Base-by-base conservation (phyloP, 2,797 vertebrate genomes). In the Valencia hispanica region DNA sequence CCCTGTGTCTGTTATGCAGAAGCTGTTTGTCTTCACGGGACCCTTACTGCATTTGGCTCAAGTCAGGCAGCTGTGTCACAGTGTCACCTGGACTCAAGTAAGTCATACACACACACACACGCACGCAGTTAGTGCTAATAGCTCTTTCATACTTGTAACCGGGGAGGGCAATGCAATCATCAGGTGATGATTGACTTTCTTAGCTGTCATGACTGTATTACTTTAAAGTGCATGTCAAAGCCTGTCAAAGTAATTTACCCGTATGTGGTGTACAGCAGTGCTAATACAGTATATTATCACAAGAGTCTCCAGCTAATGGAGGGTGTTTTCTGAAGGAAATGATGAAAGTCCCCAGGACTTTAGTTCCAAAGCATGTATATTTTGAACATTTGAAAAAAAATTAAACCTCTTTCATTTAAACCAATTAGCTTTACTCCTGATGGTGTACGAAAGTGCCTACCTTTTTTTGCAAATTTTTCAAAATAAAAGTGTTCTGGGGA, bases 21-120 rank as follows among this genome's bases (percentile, higher is more conserved):
- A 97, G 95, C 94, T 98, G 97, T 84, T 93, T 98, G 94, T 96
- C 96, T 32, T 95, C 97, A 1, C 95, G 92, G 77, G 97, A 99
- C 87, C 97, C 97, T 0, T 98, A 98, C 84, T 99, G 97, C 75
- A 94, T 97, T 70, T 99, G 97, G 97, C 93, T 96, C 68, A 96
- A 94, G 82, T 91, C 92, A 0, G 91, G 92, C 78, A 95, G 93
- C 92, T 99, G 97, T n/a, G 89, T 93, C 80, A 93, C 94, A 0
- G 91, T 96, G 84, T 87, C 92, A 70, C 94, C 94, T 8, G 92
- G 95, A 50, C 89, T 94, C 82, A 96, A 96, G 97, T 98, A 90
- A 96, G 93, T 92, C 43, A 1, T 30, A 5, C 70, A 36, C 73
- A 74, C 79, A 78, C 36, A 1, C 30, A 6, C 73, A 34, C 65